phyloP scores from a whole-genome alignment of 2,113 vertebrate genomes.

The Suricata suricatta region DNA sequence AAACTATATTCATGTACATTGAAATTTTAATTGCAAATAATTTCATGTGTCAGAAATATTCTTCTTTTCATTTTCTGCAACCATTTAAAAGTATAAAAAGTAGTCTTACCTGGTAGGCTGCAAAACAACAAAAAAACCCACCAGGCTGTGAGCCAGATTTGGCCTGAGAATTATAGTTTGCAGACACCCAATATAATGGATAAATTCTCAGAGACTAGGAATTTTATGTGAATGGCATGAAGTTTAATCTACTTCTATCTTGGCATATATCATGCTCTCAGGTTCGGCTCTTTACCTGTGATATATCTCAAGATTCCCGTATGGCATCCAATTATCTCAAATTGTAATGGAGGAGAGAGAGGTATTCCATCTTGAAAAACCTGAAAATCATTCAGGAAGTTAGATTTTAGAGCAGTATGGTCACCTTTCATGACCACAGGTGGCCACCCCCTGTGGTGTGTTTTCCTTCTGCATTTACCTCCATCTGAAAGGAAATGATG shows the following conservation, averaged over 20 bases:
- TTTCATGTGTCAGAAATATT: not conserved
- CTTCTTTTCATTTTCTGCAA: not conserved
- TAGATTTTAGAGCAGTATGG: not conserved
- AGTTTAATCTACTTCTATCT: not conserved
- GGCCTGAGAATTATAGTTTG: not conserved
- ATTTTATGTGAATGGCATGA: not conserved
- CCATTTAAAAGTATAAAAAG: not conserved
- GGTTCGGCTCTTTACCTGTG: not conserved
- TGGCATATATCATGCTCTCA: not conserved
- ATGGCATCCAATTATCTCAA: not conserved
- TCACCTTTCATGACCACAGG: not conserved
- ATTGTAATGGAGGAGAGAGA: not conserved
- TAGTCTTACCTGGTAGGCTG: not conserved
- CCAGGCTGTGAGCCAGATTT: not conserved
- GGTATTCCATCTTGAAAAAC: not conserved
- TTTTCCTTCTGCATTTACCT: not conserved
- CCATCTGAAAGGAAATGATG: not conserved
- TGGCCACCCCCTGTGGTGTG: not conserved
- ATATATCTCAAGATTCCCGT: not conserved
- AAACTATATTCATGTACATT: not conserved
- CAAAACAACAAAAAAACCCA: not conserved
- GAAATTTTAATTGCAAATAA: slow-evolving; percentile 17
- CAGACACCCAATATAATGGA: not conserved
- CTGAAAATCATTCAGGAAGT: not conserved
- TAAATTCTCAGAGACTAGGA: not conserved